These are phyloP conservation scores for Drosophila murphyi DNA, from an alignment of 1,140 invertebrate genomes.

Conservation along the genomic window DNA sequence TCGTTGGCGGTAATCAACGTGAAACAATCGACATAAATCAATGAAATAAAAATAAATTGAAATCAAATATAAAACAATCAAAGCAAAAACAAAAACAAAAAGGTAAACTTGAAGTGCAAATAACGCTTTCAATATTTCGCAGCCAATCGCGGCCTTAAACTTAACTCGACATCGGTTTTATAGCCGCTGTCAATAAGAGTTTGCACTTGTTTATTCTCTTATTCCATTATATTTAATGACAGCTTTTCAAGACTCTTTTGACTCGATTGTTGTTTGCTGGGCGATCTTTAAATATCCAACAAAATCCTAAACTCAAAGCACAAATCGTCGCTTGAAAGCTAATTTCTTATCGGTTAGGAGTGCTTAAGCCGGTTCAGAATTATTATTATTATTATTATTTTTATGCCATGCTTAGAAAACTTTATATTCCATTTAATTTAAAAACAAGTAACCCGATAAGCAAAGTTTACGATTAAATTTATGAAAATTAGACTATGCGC, in stretches of 20 bases:
- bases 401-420: not conserved
- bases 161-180: conserved; percentile 37
- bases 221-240: not conserved
- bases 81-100: conserved; percentile 30
- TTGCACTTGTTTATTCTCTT: conserved; percentile 45
- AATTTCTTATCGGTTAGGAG: too few species aligned
- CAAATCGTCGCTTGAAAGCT: too few species aligned
- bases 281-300: too few species aligned
- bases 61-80: conserved; percentile 8
- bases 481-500: not conserved
- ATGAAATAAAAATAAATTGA: conserved; percentile 3
- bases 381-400: conserved; percentile 16
- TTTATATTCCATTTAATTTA: conserved; percentile 35
- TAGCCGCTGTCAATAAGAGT: conserved; percentile 41
- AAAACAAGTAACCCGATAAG: conserved; percentile 18
- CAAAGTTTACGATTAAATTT: conserved; percentile 3
- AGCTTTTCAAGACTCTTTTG: not conserved
- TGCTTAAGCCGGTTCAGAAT: conserved; percentile 37
- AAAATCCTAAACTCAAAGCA: too few species aligned
- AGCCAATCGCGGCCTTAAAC: conserved; percentile 66
- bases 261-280: too few species aligned
- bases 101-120: conserved; percentile 67
- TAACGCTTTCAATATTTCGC: conserved; percentile 73
- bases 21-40: conserved; percentile 58
- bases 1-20: conserved; percentile 60